Base-by-base conservation (phyloP, 2,797 vertebrate genomes). In the Anguilla obscura region DNA sequence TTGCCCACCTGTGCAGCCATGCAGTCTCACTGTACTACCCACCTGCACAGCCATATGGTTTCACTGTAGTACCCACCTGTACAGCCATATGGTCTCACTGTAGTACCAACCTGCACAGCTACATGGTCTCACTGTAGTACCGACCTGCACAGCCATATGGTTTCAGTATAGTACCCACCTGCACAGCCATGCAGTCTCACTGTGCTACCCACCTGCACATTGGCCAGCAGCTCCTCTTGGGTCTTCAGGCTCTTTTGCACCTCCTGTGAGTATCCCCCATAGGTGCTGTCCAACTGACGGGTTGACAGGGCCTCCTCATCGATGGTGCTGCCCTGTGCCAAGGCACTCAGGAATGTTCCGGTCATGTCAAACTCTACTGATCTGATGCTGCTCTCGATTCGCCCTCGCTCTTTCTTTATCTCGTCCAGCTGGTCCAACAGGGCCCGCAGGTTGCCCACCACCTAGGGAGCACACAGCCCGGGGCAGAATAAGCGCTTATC, bases 301-400 rank as follows among this genome's bases (percentile, higher is more conserved):
- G 96, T 93, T 5, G 98, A 99, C 90, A 99, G 94, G 83, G 95
- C 96, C 93, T 99, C 99, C 92, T 99, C 99, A 14, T 96, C 98
- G 93, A 99, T 96, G 92, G 97, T 95, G 24, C 98, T 98, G 83
- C 98, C 98, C 91, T 99, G 97, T 0, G 96, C 96, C 84, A 99
- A 95, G 0, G 98, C 97, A 0, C 94, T 96, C 92, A 99, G 94
- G 95, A 99, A 99, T 93, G 95, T 94, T 89, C 94, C 92, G 0
- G 97, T 97, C 98, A 99, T 98, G 93, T 99, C 99, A 92, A 98
- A 99, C 90, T 97, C 97, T 69, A 98, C 96, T 0, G 95, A 94
- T 90, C 98, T 99, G 90, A 99, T 93, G 89, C 99, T 98, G 56
- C 93, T 97, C 93, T 99, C 99, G 89, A 99, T 89, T 83, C 93